Conservation (phyloP, 1,140 invertebrate species). For the Diachasmimorpha longicaudata region DNA sequence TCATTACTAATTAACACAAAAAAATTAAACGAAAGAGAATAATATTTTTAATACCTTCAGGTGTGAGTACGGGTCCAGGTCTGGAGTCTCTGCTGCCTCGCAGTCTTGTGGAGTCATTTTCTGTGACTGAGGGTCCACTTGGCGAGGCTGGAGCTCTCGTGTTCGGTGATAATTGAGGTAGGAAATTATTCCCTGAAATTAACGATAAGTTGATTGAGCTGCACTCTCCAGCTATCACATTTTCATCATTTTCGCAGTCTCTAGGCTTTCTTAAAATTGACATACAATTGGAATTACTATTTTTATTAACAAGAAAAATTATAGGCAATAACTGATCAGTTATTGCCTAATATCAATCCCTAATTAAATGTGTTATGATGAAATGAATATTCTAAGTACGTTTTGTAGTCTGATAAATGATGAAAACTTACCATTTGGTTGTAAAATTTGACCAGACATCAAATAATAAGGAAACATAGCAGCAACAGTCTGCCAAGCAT, state of each 20-base stretch:
- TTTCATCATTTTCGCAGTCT: no score
- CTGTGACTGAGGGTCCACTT: not conserved
- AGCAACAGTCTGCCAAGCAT: constrained; percentile 62
- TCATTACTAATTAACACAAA: no score
- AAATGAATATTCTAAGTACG: no score
- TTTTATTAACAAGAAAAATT: not conserved
- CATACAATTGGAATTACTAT: no score
- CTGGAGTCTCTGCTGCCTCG: not conserved
- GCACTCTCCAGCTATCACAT: no score
- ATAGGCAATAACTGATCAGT: no score
- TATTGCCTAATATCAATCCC: no score
- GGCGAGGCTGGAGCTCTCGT: not conserved
- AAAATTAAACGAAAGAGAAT: no score
- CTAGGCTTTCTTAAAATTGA: no score
- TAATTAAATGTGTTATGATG: no score
- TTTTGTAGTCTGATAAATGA: not conserved
- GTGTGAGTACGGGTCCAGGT: not conserved
- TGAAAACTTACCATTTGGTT: constrained; percentile 42
- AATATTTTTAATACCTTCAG: not conserved
- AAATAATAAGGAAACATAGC: constrained; percentile 61
- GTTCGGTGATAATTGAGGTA: constrained; percentile 42
- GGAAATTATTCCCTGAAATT: constrained; percentile 25
- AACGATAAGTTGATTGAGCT: not conserved
- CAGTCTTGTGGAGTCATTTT: not conserved
- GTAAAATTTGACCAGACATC: constrained; percentile 55